Evolutionary conservation across 2,113 vertebrate species (phyloP), one percentile per base, ranked within the genome.

Genomic region (Lontra canadensis): DNA sequence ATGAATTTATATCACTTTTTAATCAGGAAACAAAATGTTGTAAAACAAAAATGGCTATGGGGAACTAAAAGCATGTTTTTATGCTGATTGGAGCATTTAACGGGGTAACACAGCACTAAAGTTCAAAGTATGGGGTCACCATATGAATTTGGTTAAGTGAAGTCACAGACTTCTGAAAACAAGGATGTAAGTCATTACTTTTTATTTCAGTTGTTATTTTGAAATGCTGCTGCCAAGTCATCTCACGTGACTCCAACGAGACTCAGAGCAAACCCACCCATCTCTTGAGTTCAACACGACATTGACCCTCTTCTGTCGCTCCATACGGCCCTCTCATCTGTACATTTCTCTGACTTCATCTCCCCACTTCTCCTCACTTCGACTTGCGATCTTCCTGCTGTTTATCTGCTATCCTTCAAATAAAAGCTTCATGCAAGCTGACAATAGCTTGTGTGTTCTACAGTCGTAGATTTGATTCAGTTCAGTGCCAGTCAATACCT

Each of bases 81-180:
- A 11, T 93, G 34, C 20, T 57, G 61, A 93, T 84, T 69, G 88
- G 78, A 71, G 42, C 55, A 34, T 80, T 55, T 83, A 44, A 78
- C 21, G 67, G 73, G 61, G 42, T 65, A 76, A 67, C 67, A 25
- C n/a, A 91, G 21, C 14, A 36, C 36, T 88, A 26, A 67, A 67
- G 61, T 57, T 94, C 42, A 74, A 95, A 85, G 26, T 55, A 83
- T 25, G 0, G 21, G 49, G 34, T 44, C 18, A 39, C 39, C n/a
- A n/a, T 86, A 23, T 55, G n/a, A 95, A 93, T 83, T 63, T 80
- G 61, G 65, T 89, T 92, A 91, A 71, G 31, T 55, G 80, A 95
- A 90, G 25, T 69, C 78, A 67, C 90, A 90, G 74, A 44, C 39
- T 73, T 36, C 36, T 88, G 67, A 88, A 92, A 91, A 88, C 23